phyloP scores from a whole-genome alignment of 2,888 invertebrate genomes.

The Psylliodes chrysocephalus region DNA sequence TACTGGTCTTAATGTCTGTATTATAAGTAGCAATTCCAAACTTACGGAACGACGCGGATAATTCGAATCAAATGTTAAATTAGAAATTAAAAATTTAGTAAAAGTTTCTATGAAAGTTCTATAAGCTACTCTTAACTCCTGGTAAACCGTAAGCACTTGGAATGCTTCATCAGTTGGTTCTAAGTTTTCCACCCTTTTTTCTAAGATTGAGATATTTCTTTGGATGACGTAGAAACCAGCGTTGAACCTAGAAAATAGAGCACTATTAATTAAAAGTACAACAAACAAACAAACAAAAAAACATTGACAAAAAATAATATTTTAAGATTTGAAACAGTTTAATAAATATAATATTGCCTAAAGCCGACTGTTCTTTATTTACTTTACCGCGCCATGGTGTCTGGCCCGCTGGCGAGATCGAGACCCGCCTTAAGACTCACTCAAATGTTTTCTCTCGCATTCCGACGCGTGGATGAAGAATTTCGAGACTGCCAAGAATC shows the following conservation, averaged over 20 bases:
- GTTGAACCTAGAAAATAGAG: constrained; percentile 65
- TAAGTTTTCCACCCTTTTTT: constrained; percentile 41
- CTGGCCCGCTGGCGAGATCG: too few species aligned
- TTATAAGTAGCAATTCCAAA: constrained; percentile 54
- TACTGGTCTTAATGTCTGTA: constrained; percentile 44
- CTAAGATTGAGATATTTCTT: constrained; percentile 43
- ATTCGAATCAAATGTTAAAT: constrained; percentile 55
- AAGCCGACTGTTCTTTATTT: too few species aligned
- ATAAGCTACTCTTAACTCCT: constrained; percentile 43
- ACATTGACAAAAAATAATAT: too few species aligned
- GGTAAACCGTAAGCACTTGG: constrained; percentile 37
- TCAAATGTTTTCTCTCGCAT: too few species aligned
- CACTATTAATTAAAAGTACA: too few species aligned
- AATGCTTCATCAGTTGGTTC: constrained; percentile 41
- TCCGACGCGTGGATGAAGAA: too few species aligned
- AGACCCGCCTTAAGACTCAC: too few species aligned
- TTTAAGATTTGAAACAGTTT: too few species aligned
- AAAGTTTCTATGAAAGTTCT: constrained; percentile 43
- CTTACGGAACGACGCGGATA: constrained; percentile 53
- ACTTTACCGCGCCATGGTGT: too few species aligned
- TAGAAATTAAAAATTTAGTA: constrained; percentile 45
- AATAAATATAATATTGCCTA: too few species aligned
- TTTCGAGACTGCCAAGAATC: too few species aligned
- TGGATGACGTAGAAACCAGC: constrained; percentile 61
- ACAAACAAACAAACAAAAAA: too few species aligned